Percentiles rank a stretch among this genome's conserved stretches.
phyloP scores from a whole-genome alignment of 64 coral and sea anemone genomes.

The Catalaphyllia jardinei region DNA sequence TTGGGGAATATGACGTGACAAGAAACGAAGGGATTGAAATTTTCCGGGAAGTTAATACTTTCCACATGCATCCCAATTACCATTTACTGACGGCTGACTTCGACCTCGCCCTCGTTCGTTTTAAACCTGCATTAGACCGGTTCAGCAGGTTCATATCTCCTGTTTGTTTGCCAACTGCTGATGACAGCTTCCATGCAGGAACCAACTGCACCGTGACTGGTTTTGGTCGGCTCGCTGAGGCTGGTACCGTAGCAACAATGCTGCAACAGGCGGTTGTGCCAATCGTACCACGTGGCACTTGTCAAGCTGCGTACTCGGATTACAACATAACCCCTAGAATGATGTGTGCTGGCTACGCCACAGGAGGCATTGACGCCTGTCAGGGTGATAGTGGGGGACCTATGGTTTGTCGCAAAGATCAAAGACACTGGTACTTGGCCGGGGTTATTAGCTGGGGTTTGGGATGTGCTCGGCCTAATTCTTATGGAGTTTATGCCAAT shows the following conservation, averaged over 20 bases:
- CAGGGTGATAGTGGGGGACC: constrained; percentile 82
- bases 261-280: constrained; percentile 56
- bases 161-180: constrained; percentile 43
- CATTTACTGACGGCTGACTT: constrained; percentile 37
- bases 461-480: constrained; percentile 55
- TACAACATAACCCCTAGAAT: constrained; percentile 45
- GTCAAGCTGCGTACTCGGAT: constrained; percentile 18
- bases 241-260: constrained; percentile 9
- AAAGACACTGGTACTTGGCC: constrained; percentile 46
- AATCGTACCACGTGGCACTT: constrained; percentile 25
- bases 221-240: constrained; percentile 47
- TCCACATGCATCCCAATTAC: constrained; percentile 45
- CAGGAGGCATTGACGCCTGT: constrained; percentile 65
- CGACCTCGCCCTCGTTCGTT: constrained; percentile 54
- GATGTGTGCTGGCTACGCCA: constrained; percentile 61
- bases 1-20: constrained; percentile 59
- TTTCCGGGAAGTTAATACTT: constrained; percentile 13
- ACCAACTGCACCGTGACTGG: constrained; percentile 66
- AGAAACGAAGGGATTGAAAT: constrained; percentile 56
- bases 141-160: constrained; percentile 59
- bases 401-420: constrained; percentile 32
- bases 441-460: constrained; percentile 74
- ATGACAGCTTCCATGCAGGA: constrained; percentile 19
- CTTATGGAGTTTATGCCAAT: constrained; percentile 68
- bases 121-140: constrained; percentile 24